Base-by-base conservation (phyloP, 2,113 vertebrate species). In the Ranitomeya variabilis region DNA sequence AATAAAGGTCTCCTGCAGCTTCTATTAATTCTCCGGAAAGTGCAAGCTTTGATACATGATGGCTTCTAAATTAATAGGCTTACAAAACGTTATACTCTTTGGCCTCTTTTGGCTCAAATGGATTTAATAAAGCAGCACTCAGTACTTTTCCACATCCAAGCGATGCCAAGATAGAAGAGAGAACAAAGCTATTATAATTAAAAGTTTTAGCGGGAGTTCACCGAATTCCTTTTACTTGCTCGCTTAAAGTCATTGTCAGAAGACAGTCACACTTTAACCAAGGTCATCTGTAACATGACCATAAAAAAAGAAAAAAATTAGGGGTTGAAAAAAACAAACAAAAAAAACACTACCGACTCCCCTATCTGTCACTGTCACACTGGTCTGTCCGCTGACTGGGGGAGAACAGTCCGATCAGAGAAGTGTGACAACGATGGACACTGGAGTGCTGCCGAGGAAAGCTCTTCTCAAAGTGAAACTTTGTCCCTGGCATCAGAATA, bases 21-120 rank as follows among this genome's bases (percentile, higher is more conserved):
- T 84, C 66, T 26, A 69, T 69, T 67, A 67, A 83, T 51, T 69
- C 45, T 52, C 10, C 37, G 66, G 59, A 19, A 83, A 52, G 80
- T 23, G 69, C 54, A 76, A 13, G 45, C 55, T 76, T 86, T 74
- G 26, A 57, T 59, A 14, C 67, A 45, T 73, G 78, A 80, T 76
- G 57, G 71, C 51, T 83, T 88, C 37, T 71, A 71, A 77, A 77
- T 60, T 73, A 88, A 89, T 85, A 89, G 82, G 82, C 81, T 89
- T 89, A 78, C 21, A 85, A 69, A 66, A 64, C 83, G 55, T 85
- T 77, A 54, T 76, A 18, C 26, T 74, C 69, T 52, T 83, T 83
- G 69, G 77, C 37, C 60, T 78, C 62, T 89, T 78, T 77, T 45
- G 51, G 73, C 82, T 79, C 51, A 60, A 64, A 52, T 59, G 73